Evolutionary conservation across 2,797 vertebrate species (phyloP).

Genomic region (Poliocrania exsul): DNA sequence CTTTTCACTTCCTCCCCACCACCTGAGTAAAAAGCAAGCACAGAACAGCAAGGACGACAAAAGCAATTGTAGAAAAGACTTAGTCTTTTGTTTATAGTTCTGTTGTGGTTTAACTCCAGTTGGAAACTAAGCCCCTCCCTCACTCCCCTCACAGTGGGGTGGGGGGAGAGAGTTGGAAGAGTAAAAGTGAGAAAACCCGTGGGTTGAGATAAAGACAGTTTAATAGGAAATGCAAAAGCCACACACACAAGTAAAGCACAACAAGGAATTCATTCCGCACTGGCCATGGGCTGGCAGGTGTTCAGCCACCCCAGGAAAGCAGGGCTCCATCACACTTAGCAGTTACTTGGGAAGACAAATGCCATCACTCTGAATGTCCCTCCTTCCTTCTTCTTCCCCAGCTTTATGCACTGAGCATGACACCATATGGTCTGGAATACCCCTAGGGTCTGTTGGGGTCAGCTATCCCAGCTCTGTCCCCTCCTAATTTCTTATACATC

Average conservation of each 20-base stretch:
- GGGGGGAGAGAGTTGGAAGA: not conserved
- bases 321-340: not conserved
- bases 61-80: not conserved
- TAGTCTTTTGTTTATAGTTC: not conserved
- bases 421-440: not conserved
- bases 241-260: not conserved
- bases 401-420: not conserved
- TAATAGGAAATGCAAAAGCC: not conserved
- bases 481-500: not conserved
- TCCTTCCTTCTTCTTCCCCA: not conserved
- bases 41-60: not conserved
- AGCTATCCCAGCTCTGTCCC: not conserved
- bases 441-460: not conserved
- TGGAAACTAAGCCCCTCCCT: not conserved
- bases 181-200: not conserved
- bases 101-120: not conserved
- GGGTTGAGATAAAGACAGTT: not conserved
- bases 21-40: not conserved
- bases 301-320: not conserved
- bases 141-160: not conserved
- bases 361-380: not conserved
- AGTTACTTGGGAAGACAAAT: not conserved
- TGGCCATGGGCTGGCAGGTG: not conserved
- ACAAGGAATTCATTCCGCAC: not conserved
- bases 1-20: slow-evolving; percentile 6